Percentiles rank a stretch among this genome's conserved stretches.
Conservation (phyloP, 2,888 invertebrate species). For the Oxytorus armatus region DNA sequence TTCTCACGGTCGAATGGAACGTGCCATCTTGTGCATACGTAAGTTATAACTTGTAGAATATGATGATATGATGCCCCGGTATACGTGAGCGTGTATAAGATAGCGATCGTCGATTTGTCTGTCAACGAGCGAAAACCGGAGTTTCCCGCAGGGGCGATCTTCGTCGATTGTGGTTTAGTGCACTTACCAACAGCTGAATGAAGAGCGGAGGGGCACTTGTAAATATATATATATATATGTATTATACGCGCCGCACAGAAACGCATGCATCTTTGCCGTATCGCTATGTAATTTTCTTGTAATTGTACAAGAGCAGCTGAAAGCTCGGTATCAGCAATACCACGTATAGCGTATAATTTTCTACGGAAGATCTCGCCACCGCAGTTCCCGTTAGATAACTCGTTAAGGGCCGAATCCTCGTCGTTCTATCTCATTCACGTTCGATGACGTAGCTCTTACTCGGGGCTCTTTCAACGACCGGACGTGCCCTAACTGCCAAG, state of each 20-base stretch:
- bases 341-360: conserved; percentile 54
- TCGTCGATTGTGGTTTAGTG: conserved; percentile 57
- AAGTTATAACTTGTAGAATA: conserved; percentile 36
- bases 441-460: conserved; percentile 57
- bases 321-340: conserved; percentile 58
- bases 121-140: conserved; percentile 61
- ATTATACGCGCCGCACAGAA: conserved; percentile 17
- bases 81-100: conserved; percentile 24
- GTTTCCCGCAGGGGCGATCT: conserved; percentile 56
- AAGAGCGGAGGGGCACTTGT: conserved; percentile 32
- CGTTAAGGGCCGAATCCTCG: conserved; percentile 63
- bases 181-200: conserved; percentile 40
- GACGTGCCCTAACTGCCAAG: conserved; percentile 55
- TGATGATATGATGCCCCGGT: conserved; percentile 33
- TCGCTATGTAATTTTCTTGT: conserved; percentile 66
- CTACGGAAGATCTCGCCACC: conserved; percentile 50
- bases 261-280: conserved; percentile 45
- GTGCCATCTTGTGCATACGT: neutral
- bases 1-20: conserved; percentile 43
- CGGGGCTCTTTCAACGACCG: conserved; percentile 37
- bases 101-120: conserved; percentile 63
- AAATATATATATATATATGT: conserved; percentile 3
- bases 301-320: conserved; percentile 63
- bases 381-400: conserved; percentile 66
- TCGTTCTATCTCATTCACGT: conserved; percentile 53